Conservation (phyloP, 2,888 invertebrate genomes). For the Hypercompe scribonia region DNA sequence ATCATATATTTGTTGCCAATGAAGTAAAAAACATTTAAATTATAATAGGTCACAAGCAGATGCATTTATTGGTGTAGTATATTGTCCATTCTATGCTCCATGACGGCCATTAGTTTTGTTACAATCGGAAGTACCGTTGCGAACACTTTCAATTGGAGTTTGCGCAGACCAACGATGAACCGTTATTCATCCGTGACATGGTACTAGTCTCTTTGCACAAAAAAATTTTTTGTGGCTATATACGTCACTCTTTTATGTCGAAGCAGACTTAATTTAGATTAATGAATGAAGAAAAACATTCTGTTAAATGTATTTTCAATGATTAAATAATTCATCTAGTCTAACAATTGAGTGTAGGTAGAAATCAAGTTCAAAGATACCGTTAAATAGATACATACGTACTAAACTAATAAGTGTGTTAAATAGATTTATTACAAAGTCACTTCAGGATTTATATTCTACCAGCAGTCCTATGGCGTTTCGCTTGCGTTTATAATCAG, state of each 20-base stretch:
- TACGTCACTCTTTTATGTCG: constrained; percentile 34
- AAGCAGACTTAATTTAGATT: neutral
- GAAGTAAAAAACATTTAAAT: neutral
- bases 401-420: no score
- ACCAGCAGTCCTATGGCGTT: neutral
- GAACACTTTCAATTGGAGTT: constrained; percentile 68
- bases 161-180: constrained; percentile 44
- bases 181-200: constrained; percentile 55
- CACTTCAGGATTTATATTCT: neutral
- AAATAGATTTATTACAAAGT: no score
- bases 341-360: no score
- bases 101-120: constrained; percentile 73
- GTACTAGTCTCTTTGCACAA: constrained; percentile 42
- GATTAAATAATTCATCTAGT: neutral
- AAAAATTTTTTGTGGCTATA: constrained; percentile 47
- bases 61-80: constrained; percentile 20
- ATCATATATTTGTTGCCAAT: neutral
- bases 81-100: constrained; percentile 39
- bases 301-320: neutral
- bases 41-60: neutral
- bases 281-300: neutral
- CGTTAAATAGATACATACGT: no score
- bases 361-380: no score
- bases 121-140: constrained; percentile 76
- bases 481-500: neutral